Evolutionary conservation across 2,888 invertebrate species (phyloP), one percentile per base, ranked within the genome.

Genomic region (Phengaris arion): DNA sequence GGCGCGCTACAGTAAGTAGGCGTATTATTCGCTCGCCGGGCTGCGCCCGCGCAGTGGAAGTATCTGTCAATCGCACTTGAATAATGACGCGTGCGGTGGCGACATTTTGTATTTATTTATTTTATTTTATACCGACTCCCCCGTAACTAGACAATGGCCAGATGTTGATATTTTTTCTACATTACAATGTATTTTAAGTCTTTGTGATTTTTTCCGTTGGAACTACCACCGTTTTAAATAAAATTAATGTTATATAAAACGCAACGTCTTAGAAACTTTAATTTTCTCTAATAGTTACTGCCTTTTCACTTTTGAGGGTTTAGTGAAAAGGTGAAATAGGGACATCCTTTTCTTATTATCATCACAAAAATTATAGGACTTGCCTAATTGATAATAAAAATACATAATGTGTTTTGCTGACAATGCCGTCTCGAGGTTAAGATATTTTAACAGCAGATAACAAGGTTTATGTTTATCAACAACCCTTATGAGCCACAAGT

Each of bases 41-140:
- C 81, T 80, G 78, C 82, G 77, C 81, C 85, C 78, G 82, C 64
- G 64, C 64, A 64, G 35, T 90, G 92, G 92, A 92, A 92, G 92
- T 93, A 89, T 86, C 90, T 93, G 93, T 92, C 93, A 92, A 92
- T 92, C 91, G 89, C 82, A 85, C 87, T 87, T 91, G 91, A 92
- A 93, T 92, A 91, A 92, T 91, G 92, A 91, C 88, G 89, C 89
- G 93, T 92, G 93, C 92, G 93, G 93, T 91, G 88, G 86, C 87
- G 87, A 87, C 89, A 86, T 91, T 92, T 91, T 92, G 92, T 88
- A 86, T 86, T 85, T 89, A 91, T 91, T 91, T 89, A 90, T 89
- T 90, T 88, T 85, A 87, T 86, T 87, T 84, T 84, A 83, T 83
- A 81, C 79, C 79, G 84, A 88, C 91, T 86, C 92, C 90, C 91